Evolutionary conservation across 1,140 invertebrate genomes (phyloP), one percentile per base, ranked within the genome.

Genomic region (Palaemon carinicauda): DNA sequence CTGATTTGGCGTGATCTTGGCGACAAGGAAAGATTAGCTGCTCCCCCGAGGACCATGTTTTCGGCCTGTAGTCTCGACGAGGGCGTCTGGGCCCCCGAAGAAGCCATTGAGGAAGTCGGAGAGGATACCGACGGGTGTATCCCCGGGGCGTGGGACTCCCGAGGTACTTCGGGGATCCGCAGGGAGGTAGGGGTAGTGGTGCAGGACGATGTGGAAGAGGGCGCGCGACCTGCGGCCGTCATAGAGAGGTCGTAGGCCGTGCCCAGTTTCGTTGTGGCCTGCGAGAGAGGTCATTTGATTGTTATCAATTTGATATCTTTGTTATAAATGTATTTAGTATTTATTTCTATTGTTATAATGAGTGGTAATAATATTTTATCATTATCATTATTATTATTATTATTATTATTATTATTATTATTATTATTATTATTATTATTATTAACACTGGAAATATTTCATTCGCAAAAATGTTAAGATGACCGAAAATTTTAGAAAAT

Each of bases 221-320:
- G 33, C 12, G 24, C 33, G 33, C 65, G 75, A 10, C 50, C 60
- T 24, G 65, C 50, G 17, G 65, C 80, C 4, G 80, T 82, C 84
- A 86, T 80, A 51, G 84, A 86, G 50, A 86, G 84, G 65, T 86
- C 84, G 78, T 80, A 86, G 24, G 84, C 74, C 19, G 33, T 17
- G 14, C 52, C 51, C 4, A 27, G 29, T 29, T 82, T 82, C 27
- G 81, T 75, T 53, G 71, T 53, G 50, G 73, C 52, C 82, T 83
- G 69, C 15, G 29, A 53, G 27, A 29, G 27, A 50, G n/a, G 41
- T 24, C 7, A 41, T n/a, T n/a, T n/a, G n/a, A n/a, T n/a, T n/a
- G n/a, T n/a, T n/a, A n/a, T n/a, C n/a, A n/a, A n/a, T n/a, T n/a
- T n/a, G n/a, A n/a, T n/a, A n/a, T n/a, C n/a, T n/a, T n/a, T n/a